A percentile compares a stretch with the other conserved stretches of the same genome.
phyloP scores from a whole-genome alignment of 2,888 invertebrate genomes.

The Acheta domesticus region DNA sequence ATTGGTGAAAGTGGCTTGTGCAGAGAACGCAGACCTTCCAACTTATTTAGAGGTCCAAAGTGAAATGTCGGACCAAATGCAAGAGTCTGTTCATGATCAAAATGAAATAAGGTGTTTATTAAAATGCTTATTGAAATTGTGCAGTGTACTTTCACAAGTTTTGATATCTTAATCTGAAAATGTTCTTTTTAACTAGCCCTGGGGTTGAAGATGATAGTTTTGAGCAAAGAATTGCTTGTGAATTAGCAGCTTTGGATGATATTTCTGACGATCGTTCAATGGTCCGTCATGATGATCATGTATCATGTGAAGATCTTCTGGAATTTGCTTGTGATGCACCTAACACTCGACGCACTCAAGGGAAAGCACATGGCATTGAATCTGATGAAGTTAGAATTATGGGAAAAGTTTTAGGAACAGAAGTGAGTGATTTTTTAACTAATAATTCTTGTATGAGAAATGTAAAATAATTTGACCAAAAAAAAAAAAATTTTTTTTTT shows the following conservation, averaged over 20 bases:
- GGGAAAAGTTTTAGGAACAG: constrained; percentile 77
- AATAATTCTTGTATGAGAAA: constrained; percentile 18
- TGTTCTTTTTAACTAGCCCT: not conserved
- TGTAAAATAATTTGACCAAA: not conserved
- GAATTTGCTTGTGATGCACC: constrained; percentile 85
- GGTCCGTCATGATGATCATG: constrained; percentile 45
- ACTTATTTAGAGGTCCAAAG: not conserved
- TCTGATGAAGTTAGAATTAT: constrained; percentile 90
- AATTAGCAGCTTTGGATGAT: constrained; percentile 59
- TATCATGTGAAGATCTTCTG: constrained; percentile 85
- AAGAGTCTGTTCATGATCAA: not conserved
- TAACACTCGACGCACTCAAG: constrained; percentile 58
- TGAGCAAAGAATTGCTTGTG: constrained; percentile 60
- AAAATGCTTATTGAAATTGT: not conserved
- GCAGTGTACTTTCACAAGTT: not conserved
- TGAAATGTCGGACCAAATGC: not conserved
- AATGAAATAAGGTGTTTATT: not conserved
- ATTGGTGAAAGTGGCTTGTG: constrained; percentile 36
- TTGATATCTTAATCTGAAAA: not conserved
- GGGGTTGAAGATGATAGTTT: constrained; percentile 48
- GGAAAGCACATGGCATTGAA: constrained; percentile 68
- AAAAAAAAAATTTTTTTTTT: too few species aligned
- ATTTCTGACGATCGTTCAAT: constrained; percentile 49
- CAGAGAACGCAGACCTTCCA: constrained; percentile 20
- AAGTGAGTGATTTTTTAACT: constrained; percentile 50